phyloP scores from a whole-genome alignment of 2,113 vertebrate genomes.

The Pelusios castaneus region DNA sequence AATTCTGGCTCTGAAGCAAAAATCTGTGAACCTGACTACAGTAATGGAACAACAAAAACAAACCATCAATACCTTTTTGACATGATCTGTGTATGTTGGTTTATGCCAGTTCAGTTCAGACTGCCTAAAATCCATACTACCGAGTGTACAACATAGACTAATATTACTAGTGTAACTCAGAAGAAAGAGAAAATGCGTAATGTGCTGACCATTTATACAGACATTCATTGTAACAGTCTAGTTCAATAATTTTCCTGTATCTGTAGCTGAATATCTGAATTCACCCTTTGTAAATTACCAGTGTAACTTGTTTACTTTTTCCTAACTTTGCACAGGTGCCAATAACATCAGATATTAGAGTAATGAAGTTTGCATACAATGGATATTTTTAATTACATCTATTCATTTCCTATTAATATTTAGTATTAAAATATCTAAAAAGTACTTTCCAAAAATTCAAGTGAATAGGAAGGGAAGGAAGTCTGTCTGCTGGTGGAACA shows the following conservation, averaged over 20 bases:
- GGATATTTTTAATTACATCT: background rate
- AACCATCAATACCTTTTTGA: conserved; percentile 34
- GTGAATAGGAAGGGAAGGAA: conserved; percentile 48
- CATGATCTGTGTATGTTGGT: conserved; percentile 19
- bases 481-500: background rate
- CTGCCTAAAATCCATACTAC: background rate
- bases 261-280: background rate
- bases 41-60: conserved; percentile 46
- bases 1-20: background rate
- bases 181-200: background rate
- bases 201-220: background rate
- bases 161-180: background rate
- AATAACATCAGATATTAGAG: background rate
- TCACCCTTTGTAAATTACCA: background rate
- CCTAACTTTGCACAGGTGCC: background rate
- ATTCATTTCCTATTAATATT: background rate
- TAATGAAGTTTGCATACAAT: background rate
- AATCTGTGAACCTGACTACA: conserved; percentile 22
- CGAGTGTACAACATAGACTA: background rate
- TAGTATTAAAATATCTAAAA: background rate
- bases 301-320: background rate
- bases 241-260: background rate
- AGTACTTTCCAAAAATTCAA: background rate
- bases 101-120: background rate
- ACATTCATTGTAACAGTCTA: background rate